Evolutionary conservation across 2,113 vertebrate genomes (phyloP).

Genomic region (Mastomys coucha): DNA sequence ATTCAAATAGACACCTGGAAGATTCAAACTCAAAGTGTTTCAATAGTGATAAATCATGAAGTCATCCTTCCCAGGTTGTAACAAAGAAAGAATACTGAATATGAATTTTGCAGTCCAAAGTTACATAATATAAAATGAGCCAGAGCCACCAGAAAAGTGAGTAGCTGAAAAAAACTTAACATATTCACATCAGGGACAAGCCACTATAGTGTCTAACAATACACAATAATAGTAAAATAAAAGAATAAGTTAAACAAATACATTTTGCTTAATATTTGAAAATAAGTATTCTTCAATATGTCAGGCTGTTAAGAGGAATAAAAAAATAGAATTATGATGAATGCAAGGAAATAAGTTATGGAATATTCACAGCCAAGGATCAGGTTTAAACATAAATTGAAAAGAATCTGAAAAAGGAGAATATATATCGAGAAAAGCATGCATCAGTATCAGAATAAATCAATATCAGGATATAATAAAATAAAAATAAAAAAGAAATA

Average conservation of each 20-base stretch:
- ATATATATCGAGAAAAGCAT: neutral
- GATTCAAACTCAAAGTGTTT: neutral
- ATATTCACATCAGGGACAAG: neutral
- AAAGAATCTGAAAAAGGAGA: neutral
- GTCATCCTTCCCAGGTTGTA: neutral
- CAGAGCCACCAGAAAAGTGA: constrained; percentile 17
- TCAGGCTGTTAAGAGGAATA: neutral
- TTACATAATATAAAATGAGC: neutral
- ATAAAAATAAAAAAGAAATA: neutral
- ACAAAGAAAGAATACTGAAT: neutral
- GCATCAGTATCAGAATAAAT: neutral
- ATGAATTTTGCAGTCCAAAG: constrained; percentile 7
- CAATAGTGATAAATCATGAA: neutral
- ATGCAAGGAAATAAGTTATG: constrained; percentile 4
- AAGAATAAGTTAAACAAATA: neutral
- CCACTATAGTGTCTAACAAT: neutral
- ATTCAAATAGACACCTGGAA: neutral
- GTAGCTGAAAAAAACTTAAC: neutral
- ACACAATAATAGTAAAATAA: neutral
- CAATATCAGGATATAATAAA: neutral
- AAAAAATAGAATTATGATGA: neutral
- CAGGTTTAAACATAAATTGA: neutral
- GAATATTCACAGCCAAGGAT: neutral
- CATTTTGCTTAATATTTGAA: neutral
- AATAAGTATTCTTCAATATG: neutral